Conservation (phyloP, 2,797 vertebrate genomes). For the Rhadinocentrus ornatus region DNA sequence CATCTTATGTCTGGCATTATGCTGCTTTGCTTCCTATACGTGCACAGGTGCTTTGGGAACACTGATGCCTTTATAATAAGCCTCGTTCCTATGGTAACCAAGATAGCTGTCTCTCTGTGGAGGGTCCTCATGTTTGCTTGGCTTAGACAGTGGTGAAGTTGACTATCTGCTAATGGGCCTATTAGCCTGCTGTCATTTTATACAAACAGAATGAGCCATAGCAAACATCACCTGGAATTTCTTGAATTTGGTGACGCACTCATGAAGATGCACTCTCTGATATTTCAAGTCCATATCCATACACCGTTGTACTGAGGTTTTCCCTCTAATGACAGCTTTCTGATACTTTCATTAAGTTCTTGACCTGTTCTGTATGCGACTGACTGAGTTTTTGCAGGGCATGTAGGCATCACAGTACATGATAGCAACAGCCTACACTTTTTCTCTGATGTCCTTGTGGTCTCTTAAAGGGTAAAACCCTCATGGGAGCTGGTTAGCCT, state of each 20-base stretch:
- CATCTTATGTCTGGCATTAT: conserved; percentile 41
- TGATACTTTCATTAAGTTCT: conserved; percentile 64
- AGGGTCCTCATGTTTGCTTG: conserved; percentile 56
- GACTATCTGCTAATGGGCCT: conserved; percentile 34
- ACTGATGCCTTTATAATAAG: conserved; percentile 67
- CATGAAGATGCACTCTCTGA: conserved; percentile 16
- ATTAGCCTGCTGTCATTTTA: conserved; percentile 28
- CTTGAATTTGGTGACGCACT: conserved; percentile 47
- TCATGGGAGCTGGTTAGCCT: conserved; percentile 37
- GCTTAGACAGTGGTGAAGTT: conserved; percentile 41
- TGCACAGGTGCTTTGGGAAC: conserved; percentile 68
- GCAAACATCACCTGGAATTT: conserved; percentile 48
- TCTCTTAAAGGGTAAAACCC: conserved; percentile 53
- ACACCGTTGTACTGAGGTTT: conserved; percentile 42
- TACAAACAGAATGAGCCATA: conserved; percentile 16
- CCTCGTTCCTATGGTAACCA: conserved; percentile 81
- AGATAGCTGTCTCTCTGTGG: conserved; percentile 62
- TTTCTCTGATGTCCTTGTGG: conserved; percentile 53
- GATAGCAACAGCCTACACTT: conserved; percentile 52
- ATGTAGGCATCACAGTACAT: conserved; percentile 42
- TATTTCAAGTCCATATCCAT: conserved; percentile 29
- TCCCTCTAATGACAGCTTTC: conserved; percentile 52
- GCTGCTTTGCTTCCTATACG: conserved; percentile 59
- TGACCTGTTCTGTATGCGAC: conserved; percentile 37
- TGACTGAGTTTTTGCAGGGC: conserved; percentile 34